Evolutionary conservation across 2,797 vertebrate species (phyloP), one percentile per base, ranked within the genome.

Genomic region (Balearica regulorum): DNA sequence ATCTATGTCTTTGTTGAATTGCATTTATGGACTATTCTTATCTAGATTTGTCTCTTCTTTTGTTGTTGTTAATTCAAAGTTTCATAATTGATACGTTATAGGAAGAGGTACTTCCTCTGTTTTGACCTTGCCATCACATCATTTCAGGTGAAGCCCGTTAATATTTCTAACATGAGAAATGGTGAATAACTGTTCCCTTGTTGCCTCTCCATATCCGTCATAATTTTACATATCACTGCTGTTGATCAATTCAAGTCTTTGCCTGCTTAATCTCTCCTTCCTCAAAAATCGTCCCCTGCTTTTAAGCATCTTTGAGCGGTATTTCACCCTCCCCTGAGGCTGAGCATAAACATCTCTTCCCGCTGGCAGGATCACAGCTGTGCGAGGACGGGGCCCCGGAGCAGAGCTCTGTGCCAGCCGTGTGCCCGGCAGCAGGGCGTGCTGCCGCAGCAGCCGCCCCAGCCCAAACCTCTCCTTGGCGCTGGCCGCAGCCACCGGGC

Each of bases 271-370:
- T 5, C 21, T 55, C 26, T 35, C 18, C 16, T 79, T 69, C 37
- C 73, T 41, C 58, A 35, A 21, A 79, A 61, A 39, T 10, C 17
- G 10, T 6, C n/a, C 49, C 46, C 29, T 25, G 39, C 29, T 64
- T 70, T 71, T 35, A 7, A 44, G 69, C 31, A 31, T 2, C 53
- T 60, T 16, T 5, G 46, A 0, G 11, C 54, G 4, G 8, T 4
- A 2, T 48, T 55, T 69, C 11, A 5, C 31, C 16, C 37, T 28
- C 2, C 6, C 87, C 83, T 2, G 57, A 49, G 85, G 77, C 76
- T 20, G 48, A 72, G 43, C n/a, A 43, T 10, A 24, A 76, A 35
- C 57, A 43, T 72, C 72, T 17, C 22, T 64, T 31, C n/a, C 41
- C 51, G 13, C 20, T 64, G 75, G 24, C 60, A 44, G 79, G 60